Percentiles rank a stretch among this genome's conserved stretches.
phyloP scores from a whole-genome alignment of 2,797 vertebrate species.

The Lepus oiostolus region DNA sequence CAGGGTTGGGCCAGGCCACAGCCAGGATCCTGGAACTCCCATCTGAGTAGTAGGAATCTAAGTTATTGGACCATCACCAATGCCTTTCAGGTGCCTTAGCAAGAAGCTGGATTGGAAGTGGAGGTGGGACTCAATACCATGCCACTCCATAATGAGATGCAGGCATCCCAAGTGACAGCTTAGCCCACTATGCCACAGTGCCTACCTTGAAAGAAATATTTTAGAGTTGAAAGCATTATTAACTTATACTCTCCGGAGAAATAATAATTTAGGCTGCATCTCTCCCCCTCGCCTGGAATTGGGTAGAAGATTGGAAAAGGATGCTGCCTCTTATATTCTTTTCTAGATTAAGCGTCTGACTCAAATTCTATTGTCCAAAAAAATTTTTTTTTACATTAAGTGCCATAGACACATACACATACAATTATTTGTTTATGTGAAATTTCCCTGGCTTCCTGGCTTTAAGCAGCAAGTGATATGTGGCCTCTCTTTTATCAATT shows the following conservation, averaged over 20 bases:
- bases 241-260: not conserved
- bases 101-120: too few species aligned
- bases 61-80: too few species aligned
- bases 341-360: not conserved
- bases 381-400: not conserved
- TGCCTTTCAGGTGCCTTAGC: too few species aligned
- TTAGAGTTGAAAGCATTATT: not conserved
- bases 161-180: too few species aligned
- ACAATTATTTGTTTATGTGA: slow-evolving; percentile 33
- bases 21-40: too few species aligned
- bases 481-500: not conserved
- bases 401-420: not conserved
- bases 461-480: not conserved
- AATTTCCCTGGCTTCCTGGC: not conserved
- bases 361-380: not conserved
- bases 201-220: not conserved
- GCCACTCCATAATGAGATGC: too few species aligned
- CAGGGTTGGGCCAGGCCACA: too few species aligned
- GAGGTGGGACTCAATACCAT: too few species aligned
- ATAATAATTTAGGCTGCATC: not conserved
- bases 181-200: too few species aligned
- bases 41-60: too few species aligned
- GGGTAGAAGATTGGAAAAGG: not conserved
- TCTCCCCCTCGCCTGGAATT: not conserved
- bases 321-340: not conserved